Conservation (phyloP, 2,888 invertebrate species). For the Acrobasis suavella region DNA sequence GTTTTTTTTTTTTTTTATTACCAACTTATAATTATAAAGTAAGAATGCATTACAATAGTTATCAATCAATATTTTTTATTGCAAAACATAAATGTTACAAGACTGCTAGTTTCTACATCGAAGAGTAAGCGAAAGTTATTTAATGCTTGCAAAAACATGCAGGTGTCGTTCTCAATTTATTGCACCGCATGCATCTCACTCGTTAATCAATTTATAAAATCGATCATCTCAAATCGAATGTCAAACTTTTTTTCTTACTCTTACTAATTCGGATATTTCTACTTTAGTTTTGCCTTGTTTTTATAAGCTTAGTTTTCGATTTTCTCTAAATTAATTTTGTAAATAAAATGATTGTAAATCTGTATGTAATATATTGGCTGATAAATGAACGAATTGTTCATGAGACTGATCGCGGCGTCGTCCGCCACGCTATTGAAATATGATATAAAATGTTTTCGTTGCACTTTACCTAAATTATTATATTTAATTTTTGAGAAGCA, state of each 20-base stretch:
- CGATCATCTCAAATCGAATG: conserved; percentile 20
- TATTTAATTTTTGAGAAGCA: conserved; percentile 29
- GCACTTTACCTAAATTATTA: conserved; percentile 11
- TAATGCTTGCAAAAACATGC: background rate
- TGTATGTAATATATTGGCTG: conserved; percentile 51
- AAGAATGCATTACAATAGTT: conserved; percentile 51
- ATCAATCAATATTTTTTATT: conserved; percentile 44
- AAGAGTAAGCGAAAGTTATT: background rate
- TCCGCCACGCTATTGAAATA: conserved; percentile 14
- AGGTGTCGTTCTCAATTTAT: conserved; percentile 4
- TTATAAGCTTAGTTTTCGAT: conserved; percentile 19
- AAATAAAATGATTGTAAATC: conserved; percentile 40
- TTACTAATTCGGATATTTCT: conserved; percentile 9
- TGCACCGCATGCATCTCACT: background rate
- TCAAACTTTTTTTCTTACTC: conserved; percentile 19
- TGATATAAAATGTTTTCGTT: conserved; percentile 7
- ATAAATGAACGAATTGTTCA: conserved; percentile 52
- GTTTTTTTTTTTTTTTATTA: too few relatives aligned
- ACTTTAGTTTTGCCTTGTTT: conserved; percentile 20
- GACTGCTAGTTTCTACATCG: background rate
- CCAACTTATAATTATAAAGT: conserved; percentile 40
- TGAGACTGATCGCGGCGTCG: conserved; percentile 55
- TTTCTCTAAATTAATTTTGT: conserved; percentile 38
- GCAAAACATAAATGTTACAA: conserved; percentile 29
- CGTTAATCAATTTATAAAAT: conserved; percentile 14